These are phyloP conservation scores for Rhyacophila evoluta DNA, from an alignment of 2,888 invertebrate genomes.

Conservation along the genomic window DNA sequence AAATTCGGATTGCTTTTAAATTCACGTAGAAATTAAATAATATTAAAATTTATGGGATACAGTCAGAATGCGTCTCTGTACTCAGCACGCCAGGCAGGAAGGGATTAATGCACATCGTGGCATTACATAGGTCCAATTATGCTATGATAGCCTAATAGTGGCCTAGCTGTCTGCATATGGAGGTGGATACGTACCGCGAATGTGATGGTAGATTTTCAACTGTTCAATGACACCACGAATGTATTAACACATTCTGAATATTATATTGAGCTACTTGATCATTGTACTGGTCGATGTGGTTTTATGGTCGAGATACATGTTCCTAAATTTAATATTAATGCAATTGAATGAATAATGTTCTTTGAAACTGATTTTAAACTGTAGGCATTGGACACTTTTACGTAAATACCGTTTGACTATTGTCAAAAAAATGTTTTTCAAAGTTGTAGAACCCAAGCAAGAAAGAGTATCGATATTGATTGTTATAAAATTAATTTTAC, in stretches of 20 bases:
- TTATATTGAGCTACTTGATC: background rate
- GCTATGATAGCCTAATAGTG: conserved; percentile 25
- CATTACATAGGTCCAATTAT: conserved; percentile 37
- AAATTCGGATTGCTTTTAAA: too few relatives aligned
- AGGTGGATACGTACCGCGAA: background rate
- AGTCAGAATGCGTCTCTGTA: background rate
- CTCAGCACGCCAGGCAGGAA: conserved; percentile 13
- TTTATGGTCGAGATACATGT: too few relatives aligned
- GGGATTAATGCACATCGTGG: conserved; percentile 39
- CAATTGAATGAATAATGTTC: too few relatives aligned
- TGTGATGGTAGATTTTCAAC: background rate
- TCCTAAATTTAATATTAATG: too few relatives aligned
- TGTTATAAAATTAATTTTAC: too few relatives aligned
- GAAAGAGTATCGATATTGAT: too few relatives aligned
- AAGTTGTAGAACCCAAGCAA: too few relatives aligned
- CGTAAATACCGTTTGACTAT: too few relatives aligned
- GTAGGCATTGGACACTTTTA: too few relatives aligned
- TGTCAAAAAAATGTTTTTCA: too few relatives aligned
- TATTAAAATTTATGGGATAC: background rate
- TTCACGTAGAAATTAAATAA: background rate
- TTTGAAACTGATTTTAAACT: too few relatives aligned
- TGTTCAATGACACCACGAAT: background rate
- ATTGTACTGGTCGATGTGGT: background rate
- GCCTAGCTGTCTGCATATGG: background rate
- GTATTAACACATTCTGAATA: conserved; percentile 1